Conservation (phyloP, 2,888 invertebrate species). For the Prenolepis imparis region DNA sequence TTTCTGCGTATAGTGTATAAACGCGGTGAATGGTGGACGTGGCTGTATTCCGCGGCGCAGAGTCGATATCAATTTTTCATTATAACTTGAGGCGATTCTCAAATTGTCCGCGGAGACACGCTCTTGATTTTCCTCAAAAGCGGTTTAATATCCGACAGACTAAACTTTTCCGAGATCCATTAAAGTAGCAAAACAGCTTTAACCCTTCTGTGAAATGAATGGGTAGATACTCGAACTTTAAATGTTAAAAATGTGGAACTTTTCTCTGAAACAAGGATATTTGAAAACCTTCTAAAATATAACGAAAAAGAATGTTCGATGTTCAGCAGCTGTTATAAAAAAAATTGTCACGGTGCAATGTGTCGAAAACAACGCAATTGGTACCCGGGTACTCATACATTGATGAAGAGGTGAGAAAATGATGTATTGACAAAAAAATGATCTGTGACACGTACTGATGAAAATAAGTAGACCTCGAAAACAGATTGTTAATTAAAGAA, state of each 20-base stretch:
- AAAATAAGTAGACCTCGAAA: not conserved
- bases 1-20: not conserved
- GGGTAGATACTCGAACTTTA: too few species aligned
- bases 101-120: constrained; percentile 12
- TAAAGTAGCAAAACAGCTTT: not conserved
- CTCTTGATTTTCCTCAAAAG: constrained; percentile 37
- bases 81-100: constrained; percentile 33
- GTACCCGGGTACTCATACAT: too few species aligned
- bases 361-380: too few species aligned
- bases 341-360: too few species aligned
- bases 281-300: too few species aligned
- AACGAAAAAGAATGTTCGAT: too few species aligned
- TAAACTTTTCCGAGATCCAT: not conserved
- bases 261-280: too few species aligned
- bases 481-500: not conserved
- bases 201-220: too few species aligned
- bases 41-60: constrained; percentile 8
- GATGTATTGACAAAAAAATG: not conserved
- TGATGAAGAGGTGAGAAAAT: too few species aligned
- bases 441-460: not conserved
- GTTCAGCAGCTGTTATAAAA: too few species aligned
- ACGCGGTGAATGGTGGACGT: not conserved
- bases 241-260: too few species aligned
- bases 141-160: constrained; percentile 42
- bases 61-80: constrained; percentile 47